Evolutionary conservation across 2,113 vertebrate genomes (phyloP), one percentile per base, ranked within the genome.

Genomic region (Sisor rabdophorus): DNA sequence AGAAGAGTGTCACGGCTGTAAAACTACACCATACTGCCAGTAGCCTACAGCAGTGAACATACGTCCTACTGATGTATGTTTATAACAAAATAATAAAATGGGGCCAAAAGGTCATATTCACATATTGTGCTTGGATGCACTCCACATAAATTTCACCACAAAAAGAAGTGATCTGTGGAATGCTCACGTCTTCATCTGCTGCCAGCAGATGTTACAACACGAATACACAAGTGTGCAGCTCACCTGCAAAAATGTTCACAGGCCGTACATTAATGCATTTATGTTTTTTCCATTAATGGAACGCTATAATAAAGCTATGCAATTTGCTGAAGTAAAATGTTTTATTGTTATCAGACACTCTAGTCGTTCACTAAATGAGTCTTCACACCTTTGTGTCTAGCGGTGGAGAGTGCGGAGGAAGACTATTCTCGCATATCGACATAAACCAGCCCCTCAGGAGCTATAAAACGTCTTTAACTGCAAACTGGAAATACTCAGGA

Each of bases 401-500:
- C 54, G 61, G 47, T 48, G 58, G 56, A 22, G 36, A 47, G 30
- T 64, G 40, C 55, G 36, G 77, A 58, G 64, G 22, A 19, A 52
- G 72, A 11, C 60, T 61, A 75, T 79, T 79, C 73, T 65, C 63
- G 44, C 53, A 36, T 79, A 77, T 78, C 75, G 78, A 83, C 65
- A 75, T 71, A 70, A 79, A 69, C 61, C 77, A 71, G 83, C 80
- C 84, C 83, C 81, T 64, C 24, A 78, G 80, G 83, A 82, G 71
- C 80, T 32, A 79, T 82, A 78, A 80, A 83, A 80, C 63, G 76
- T 78, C 79, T 82, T 82, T 83, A 83, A 83, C 81, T 82, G 76
- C 76, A 79, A 86, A 79, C 64, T 76, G 65, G 76, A 74, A 80
- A 83, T 83, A 80, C 73, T 81, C 81, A 81, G 76, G 76, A 77